Conservation (phyloP, 2,797 vertebrate genomes). For the Tragopan temminckii region DNA sequence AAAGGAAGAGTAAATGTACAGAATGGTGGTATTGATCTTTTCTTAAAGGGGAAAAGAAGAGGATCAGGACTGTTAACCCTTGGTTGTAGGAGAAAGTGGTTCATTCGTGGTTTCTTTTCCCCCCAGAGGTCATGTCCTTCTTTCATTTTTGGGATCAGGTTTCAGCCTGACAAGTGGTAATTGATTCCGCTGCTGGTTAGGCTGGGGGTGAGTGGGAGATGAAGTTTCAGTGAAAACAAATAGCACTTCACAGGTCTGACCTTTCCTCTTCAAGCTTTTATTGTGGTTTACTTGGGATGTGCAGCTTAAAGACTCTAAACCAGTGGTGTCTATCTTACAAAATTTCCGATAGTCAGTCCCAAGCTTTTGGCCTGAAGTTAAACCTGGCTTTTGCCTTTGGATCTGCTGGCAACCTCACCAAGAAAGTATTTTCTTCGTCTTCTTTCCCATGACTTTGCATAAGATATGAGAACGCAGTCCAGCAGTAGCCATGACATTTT, state of each 20-base stretch:
- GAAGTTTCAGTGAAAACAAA: constrained; percentile 99
- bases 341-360: constrained; percentile 26
- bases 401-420: neutral
- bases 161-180: constrained; percentile 98
- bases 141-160: constrained; percentile 88
- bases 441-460: neutral
- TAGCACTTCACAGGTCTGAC: constrained; percentile 89
- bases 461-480: neutral
- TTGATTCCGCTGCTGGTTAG: constrained; percentile 95
- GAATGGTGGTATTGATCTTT: neutral
- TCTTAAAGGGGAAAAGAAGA: neutral
- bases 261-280: constrained; percentile 85
- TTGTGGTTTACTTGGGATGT: constrained; percentile 81
- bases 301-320: constrained; percentile 69
- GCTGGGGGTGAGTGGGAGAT: constrained; percentile 94
- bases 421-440: neutral
- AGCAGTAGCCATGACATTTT: constrained; percentile 6
- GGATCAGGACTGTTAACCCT: constrained; percentile 72
- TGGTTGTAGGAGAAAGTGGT: constrained; percentile 24
- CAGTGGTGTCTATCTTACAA: constrained; percentile 51
- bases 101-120: constrained; percentile 60
- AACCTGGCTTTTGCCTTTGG: constrained; percentile 22
- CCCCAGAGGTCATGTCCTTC: constrained; percentile 91
- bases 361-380: neutral
- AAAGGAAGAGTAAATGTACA: constrained; percentile 44